Evolutionary conservation across 2,113 vertebrate genomes (phyloP), one percentile per base, ranked within the genome.

Genomic region (Peromyscus leucopus): DNA sequence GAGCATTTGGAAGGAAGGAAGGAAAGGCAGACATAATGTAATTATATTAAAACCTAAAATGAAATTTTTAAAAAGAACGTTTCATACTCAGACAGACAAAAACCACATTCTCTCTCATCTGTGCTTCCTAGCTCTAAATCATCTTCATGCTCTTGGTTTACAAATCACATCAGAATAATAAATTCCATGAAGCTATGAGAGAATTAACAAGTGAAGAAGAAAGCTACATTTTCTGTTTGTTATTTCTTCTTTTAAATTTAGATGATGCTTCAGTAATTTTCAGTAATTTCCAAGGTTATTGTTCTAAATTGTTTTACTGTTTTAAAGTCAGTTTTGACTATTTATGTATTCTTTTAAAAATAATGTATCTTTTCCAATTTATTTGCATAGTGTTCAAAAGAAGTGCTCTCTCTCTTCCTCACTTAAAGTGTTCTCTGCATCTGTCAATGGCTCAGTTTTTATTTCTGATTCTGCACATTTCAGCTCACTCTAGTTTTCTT

Each of bases 181-280:
- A 42, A 63, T 83, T 93, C 5, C 74, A 86, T 82, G 22, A 57
- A 86, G 17, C 61, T 97, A 42, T 61, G 21, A 90, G 83, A 90
- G 4, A 85, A 75, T 59, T 84, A 94, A 82, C 6, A 82, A 83
- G 24, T 48, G 19, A 83, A 76, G 46, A 1, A 83, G 42, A n/a
- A 39, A 51, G 11, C 17, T 84, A 92, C 0, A 31, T 90, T 51
- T 94, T 67, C n/a, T 21, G 28, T 59, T n/a, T 72, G 42, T 57
- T 87, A 19, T 51, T 63, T 42, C 36, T 71, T 57, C 26, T 57
- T 94, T 82, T 78, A 22, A 86, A 87, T 75, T 93, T 90, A 69
- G 4, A 55, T 90, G n/a, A 59, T 21, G 63, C 6, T n/a, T 46
- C 42, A 90, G 19, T 51, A 36, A 22, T n/a, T 24, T 39, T 94